Evolutionary conservation across 2,888 invertebrate genomes (phyloP), one percentile per base, ranked within the genome.

Genomic region (Sepiola atlantica): DNA sequence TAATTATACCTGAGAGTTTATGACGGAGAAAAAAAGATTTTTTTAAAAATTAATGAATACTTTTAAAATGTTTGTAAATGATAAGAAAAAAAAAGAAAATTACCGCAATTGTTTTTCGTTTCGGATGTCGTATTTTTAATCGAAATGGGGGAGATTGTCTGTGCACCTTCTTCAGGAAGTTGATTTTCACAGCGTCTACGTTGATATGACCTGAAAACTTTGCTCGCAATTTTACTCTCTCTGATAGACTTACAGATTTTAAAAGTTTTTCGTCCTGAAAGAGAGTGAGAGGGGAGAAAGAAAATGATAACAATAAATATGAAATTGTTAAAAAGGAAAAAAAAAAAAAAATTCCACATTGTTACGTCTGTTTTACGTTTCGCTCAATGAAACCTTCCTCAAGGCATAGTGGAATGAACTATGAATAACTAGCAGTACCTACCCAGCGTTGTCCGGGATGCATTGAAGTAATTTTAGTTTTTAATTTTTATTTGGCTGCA

Each of bases 211-310:
- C 98, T 2, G 98, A 98, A 97, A 98, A 99, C 96, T 98, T 98
- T 97, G 99, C 98, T 99, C 99, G 99, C 61, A 99, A 97, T 94
- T 98, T 98, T 55, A 99, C 98, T 21, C 99, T 98, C 97, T 99
- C 99, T 0, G 98, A 98, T n/a, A 98, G 98, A 55, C 99, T 98
- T 94, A 98, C 98, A 0, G 98, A 98, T 95, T 98, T 98, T 94
- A 99, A 98, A 95, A 99, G 97, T 97, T 98, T 98, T 96, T 98
- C 98, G 97, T 99, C 99, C 98, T 98, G 96, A 54, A 97, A 96
- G 94, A 95, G 94, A 95, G 92, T 94, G 94, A 94, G 10, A 35
- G 2, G 8, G 45, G 8, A 61, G 6, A 57, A 61, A 28, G 6
- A 61, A 28, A 61, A 61, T 28, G 28, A 28, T 28, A 61, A 61